Evolutionary conservation across 30 jellyfish, hydroid and myxozoan genomes (phyloP), one percentile per base, ranked within the genome.

Genomic region (Aurelia sp.): DNA sequence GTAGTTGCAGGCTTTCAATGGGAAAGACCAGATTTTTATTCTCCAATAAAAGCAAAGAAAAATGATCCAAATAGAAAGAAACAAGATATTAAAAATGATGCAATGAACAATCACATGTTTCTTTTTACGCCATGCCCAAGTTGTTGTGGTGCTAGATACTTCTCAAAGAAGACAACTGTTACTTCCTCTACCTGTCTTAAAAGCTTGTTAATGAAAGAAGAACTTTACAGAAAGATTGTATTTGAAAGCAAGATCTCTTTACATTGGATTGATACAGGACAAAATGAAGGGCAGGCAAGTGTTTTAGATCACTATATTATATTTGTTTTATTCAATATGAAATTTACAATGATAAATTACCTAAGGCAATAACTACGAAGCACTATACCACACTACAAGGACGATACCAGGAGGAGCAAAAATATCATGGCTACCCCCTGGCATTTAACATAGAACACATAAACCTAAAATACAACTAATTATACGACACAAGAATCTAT

Each of bases 11-110:
- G 87, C 33, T 92, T 86, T 87, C 98, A 92, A 31, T 92, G 98
- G 98, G 98, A 92, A 50, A 64, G 96, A 59, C 98, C 98, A 4
- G 97, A 92, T 62, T 83, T 92, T 71, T 48, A 86, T 33, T 92
- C 98, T 37, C 98, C 98, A 0, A 76, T 66, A 21, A 84, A 84
- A 33, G 50, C 90, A 47, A 68, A 40, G n/a, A 67, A 81, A 62
- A 66, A 16, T 6, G 22, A 74, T 12, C 6, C 19, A 6, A 41
- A 78, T 20, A 19, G 37, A 62, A 73, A 52, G 21, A 66, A 61
- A 12, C 40, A 18, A 37, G 10, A 37, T 11, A 23, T 10, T 13
- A 41, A 66, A 20, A 51, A 16, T 66, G 15, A 44, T 71, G 33
- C 40, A 16, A 40, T 55, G 13, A 71, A 86, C 31, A 87, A 87